Base-by-base conservation (phyloP, 1,140 invertebrate species). In the Musca domestica region DNA sequence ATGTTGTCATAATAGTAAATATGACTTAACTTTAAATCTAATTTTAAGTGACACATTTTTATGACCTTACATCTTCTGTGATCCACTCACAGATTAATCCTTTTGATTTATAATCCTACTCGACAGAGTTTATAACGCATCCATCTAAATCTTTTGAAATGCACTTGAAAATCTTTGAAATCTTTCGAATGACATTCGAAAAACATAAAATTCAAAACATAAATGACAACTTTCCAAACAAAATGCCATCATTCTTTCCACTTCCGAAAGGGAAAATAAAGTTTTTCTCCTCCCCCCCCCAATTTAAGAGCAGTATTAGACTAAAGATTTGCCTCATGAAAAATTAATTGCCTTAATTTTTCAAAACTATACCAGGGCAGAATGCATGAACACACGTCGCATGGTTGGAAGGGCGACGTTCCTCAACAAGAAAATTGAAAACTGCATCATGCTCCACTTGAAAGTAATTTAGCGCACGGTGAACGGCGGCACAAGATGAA, bases 281-380 rank as follows among this genome's bases (percentile, higher is more conserved):
- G 15, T 27, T 23, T 15, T 10, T 54, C 22, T 23, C 20, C 17
- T 14, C 20, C 19, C 20, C n/a, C n/a, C n/a, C 20, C 20, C 51
- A 54, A 22, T 20, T 54, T 54, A 9, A 3, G 47, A 48, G 14
- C 3, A 17, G 12, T 15, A n/a, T n/a, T 14, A 54, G 22, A 54
- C 3, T 20, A 54, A 54, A 54, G 51, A 54, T 54, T 56, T 56
- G 25, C 12, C 23, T 56, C 52, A 56, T 23, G 19, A 56, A 30
- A 56, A 56, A 27, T 56, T 56, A 56, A 56, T 56, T 30, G 52
- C 19, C 52, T 56, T 27, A 56, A 56, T 56, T 56, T 56, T 56
- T 56, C 52, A 56, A 27, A 56, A 14, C 23, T 27, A 23, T 15
- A 30, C 52, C n/a, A 30, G n/a, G 12, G 22, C 14, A 15, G 34